phyloP scores from a whole-genome alignment of 2,888 invertebrate species.

The Hydrotaea diabolus region DNA sequence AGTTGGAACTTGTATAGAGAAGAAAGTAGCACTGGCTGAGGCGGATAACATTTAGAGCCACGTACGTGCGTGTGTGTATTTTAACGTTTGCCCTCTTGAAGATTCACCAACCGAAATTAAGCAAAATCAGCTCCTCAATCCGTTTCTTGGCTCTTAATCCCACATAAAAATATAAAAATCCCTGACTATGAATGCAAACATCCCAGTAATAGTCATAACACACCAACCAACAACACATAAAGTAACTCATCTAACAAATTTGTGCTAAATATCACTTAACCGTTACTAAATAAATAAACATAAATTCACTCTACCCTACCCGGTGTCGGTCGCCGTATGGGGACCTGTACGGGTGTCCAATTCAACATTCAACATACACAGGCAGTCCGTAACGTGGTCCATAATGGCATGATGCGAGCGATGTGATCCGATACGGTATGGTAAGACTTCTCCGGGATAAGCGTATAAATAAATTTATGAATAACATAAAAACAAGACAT shows the following conservation, averaged over 20 bases:
- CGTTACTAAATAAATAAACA: constrained; percentile 41
- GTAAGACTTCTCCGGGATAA: constrained; percentile 13
- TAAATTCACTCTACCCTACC: constrained; percentile 14
- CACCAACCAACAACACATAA: too few species aligned
- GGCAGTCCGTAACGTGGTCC: background rate
- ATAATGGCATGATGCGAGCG: background rate
- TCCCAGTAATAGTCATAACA: constrained; percentile 18
- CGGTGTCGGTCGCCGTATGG: background rate
- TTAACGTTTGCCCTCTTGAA: too few species aligned
- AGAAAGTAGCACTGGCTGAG: too few species aligned
- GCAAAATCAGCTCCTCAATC: background rate
- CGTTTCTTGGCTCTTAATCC: background rate
- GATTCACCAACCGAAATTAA: too few species aligned
- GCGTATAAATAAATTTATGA: constrained; percentile 29
- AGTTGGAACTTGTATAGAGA: too few species aligned
- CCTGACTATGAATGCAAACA: constrained; percentile 1
- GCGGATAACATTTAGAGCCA: too few species aligned
- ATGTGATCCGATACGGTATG: constrained; percentile 7
- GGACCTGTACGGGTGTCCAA: background rate
- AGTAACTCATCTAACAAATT: constrained; percentile 29
- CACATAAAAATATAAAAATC: constrained; percentile 4
- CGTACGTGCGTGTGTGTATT: too few species aligned
- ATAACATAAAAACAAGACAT: constrained; percentile 12
- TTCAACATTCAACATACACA: background rate
- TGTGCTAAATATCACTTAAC: constrained; percentile 33